phyloP scores from a whole-genome alignment of 2,888 invertebrate genomes.

The Pandemis cinnamomeana region DNA sequence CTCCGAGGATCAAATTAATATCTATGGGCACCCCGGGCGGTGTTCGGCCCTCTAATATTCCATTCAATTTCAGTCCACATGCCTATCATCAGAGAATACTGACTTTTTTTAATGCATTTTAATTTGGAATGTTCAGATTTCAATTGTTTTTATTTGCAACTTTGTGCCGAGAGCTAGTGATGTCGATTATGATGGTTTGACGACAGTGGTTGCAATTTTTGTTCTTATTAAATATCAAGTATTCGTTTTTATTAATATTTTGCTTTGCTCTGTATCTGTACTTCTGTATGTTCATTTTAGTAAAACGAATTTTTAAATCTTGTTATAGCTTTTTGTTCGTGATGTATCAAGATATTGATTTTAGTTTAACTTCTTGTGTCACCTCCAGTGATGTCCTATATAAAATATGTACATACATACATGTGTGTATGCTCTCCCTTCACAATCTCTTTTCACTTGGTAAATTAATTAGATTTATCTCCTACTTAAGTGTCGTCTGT shows the following conservation, averaged over 20 bases:
- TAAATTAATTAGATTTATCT: not conserved
- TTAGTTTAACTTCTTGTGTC: not conserved
- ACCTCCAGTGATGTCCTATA: not conserved
- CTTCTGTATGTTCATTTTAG: too few relatives aligned
- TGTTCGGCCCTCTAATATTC: constrained; percentile 21
- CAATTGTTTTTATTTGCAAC: not conserved
- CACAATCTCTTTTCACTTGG: not conserved
- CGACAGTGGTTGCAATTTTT: too few relatives aligned
- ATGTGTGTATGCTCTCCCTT: too few relatives aligned
- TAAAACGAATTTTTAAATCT: too few relatives aligned
- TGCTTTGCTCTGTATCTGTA: too few relatives aligned
- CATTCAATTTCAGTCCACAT: constrained; percentile 33
- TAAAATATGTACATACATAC: not conserved
- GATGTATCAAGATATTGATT: too few relatives aligned
- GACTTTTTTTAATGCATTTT: constrained; percentile 16
- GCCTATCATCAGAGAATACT: constrained; percentile 23
- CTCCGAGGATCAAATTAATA: constrained; percentile 30
- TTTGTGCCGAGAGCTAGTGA: not conserved
- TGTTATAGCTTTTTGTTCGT: too few relatives aligned
- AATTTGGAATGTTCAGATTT: constrained; percentile 11
- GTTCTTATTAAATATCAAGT: too few relatives aligned
- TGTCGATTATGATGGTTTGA: too few relatives aligned
- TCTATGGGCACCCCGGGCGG: constrained; percentile 33
- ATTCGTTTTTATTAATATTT: too few relatives aligned
- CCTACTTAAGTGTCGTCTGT: not conserved